A percentile compares a stretch with the other conserved stretches of the same genome.
Evolutionary conservation across 2,797 vertebrate species (phyloP).

Genomic region (Mormyrus hasselquistii): DNA sequence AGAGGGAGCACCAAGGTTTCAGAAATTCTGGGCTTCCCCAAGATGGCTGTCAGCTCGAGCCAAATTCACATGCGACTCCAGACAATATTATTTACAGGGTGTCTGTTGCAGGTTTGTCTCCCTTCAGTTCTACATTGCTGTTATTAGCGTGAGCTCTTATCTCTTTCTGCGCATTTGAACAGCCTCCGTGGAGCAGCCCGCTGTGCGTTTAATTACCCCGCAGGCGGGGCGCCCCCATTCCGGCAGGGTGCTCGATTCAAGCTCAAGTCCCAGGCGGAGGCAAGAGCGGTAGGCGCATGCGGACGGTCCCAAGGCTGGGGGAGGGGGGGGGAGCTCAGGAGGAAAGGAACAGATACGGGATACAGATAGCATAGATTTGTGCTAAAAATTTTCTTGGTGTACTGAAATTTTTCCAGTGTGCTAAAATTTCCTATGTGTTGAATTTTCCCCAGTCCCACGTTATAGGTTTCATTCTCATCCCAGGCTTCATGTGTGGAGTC

Average conservation of each 20-base stretch:
- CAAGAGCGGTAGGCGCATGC: not conserved
- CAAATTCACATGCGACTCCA: not conserved
- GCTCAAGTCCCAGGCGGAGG: not conserved
- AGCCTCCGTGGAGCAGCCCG: not conserved
- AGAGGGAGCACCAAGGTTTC: not conserved
- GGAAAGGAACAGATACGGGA: not conserved
- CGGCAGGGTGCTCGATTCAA: not conserved
- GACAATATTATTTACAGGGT: not conserved
- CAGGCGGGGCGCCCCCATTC: not conserved
- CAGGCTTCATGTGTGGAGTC: not conserved
- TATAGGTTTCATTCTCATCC: not conserved
- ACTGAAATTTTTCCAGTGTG: not conserved
- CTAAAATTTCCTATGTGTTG: not conserved
- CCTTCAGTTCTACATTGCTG: not conserved
- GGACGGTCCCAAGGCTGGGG: not conserved
- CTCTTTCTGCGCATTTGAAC: not conserved
- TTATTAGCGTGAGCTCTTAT: not conserved
- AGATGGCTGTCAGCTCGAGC: not conserved
- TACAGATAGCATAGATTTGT: not conserved
- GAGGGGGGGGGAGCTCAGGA: not conserved
- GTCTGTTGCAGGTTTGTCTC: not conserved
- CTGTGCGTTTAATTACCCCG: not conserved
- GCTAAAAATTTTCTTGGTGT: not conserved
- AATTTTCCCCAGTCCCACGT: not conserved
- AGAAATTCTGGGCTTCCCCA: not conserved